Base-by-base conservation (phyloP, 92 coral and sea anemone genomes). In the Heliopora coerulea region DNA sequence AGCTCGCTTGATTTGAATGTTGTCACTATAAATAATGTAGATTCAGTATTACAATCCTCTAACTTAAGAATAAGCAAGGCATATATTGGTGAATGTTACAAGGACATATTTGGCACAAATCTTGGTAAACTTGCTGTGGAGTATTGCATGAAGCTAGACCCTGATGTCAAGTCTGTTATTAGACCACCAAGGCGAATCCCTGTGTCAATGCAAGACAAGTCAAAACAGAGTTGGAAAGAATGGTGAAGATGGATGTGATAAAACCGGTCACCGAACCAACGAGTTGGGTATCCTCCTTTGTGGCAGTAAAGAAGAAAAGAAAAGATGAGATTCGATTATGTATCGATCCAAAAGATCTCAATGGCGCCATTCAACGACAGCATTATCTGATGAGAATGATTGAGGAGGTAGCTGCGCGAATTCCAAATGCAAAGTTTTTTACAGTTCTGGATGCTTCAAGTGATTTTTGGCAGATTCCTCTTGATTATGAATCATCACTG, bases 161-260 rank as follows among this genome's bases (percentile, higher is more conserved):
- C 40, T 41, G 72, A 59, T 7, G 80, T 60, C 39, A 75, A 75
- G 24, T 72, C 80, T 1, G 80, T 59, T 21, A 60, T 75, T 61
- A 28, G 80, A 28, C 80, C 80, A 59, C 80, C 80, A 26, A 59
- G 80, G 59, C 29, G 70, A 15, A 74, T 74, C 19, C 68, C 80
- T 12, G 41, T 74, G 19, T 8, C 79, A 10, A 59, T 75, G 70
- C 81, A 76, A 46, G 67, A 48, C 26, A 76, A 61, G 80, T 59
- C 31, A 62, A 75, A 39, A 14, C 72, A 26, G 80, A 61, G 72
- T 61, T 75, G 58, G 80, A 75, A 31, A 75, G 80, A 42, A 75
- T 75, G 80, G 70, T 75, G 13, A 32, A 75, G 24, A 75, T 75
- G 4, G 80, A 72, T 15, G 72, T 75, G 7, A 56, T 56, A 23